Percentiles rank a stretch among this genome's conserved stretches.
Evolutionary conservation across 2,113 vertebrate genomes (phyloP).

Genomic region (Triplophysa dalaica): DNA sequence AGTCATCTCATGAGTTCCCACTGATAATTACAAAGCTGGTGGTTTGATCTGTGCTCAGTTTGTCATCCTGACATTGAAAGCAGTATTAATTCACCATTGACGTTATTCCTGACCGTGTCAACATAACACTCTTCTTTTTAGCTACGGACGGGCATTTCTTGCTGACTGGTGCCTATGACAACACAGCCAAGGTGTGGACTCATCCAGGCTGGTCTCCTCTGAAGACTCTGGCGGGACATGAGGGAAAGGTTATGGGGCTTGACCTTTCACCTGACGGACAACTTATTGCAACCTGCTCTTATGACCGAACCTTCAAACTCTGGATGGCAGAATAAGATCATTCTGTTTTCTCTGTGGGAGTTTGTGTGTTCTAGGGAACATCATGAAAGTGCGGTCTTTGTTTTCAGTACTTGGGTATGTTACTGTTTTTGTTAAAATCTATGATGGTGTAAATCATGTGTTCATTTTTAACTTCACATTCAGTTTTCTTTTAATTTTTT

Average conservation of each 20-base stretch:
- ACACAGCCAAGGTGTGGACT: slow-evolving; percentile 95
- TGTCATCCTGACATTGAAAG: no score
- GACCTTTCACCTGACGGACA: slow-evolving; percentile 91
- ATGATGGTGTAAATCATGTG: no score
- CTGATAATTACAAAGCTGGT: no score
- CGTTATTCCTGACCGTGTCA: not conserved
- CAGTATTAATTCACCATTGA: not conserved
- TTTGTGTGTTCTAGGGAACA: not conserved
- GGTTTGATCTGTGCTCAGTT: no score
- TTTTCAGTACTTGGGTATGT: not conserved
- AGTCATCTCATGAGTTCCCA: no score
- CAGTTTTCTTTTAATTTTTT: not conserved
- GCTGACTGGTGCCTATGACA: slow-evolving; percentile 92
- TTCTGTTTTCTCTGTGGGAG: not conserved
- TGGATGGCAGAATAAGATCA: slow-evolving; percentile 85
- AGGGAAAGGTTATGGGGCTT: slow-evolving; percentile 97
- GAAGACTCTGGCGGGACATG: slow-evolving; percentile 93
- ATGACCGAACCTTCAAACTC: slow-evolving; percentile 96
- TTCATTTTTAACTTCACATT: no score
- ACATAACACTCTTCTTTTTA: slow-evolving; percentile 52
- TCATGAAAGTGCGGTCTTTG: not conserved
- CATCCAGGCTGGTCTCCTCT: slow-evolving; percentile 95
- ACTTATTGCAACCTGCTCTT: slow-evolving; percentile 94
- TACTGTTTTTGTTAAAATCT: not conserved
- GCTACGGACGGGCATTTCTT: slow-evolving; percentile 93